phyloP scores from a whole-genome alignment of 2,797 vertebrate genomes.

The Calcarius lapponicus region DNA sequence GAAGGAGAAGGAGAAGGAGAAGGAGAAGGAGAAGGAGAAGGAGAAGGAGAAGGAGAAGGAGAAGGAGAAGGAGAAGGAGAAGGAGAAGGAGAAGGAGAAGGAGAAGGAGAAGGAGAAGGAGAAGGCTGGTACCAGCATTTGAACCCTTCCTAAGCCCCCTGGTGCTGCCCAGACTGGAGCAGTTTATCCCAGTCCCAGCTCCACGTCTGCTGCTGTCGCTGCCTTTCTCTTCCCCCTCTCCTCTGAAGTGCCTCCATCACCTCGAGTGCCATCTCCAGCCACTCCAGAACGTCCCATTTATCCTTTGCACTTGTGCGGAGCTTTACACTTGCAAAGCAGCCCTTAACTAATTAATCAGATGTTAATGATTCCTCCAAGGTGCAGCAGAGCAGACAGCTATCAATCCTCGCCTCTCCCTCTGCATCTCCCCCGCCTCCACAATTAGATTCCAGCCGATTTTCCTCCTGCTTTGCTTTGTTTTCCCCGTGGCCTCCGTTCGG shows the following conservation, averaged over 20 bases:
- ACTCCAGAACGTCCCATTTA: background rate
- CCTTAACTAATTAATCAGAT: conserved; percentile 63
- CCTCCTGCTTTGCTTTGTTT: conserved; percentile 29
- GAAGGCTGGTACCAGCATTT: rapidly evolving
- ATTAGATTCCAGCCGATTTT: conserved; percentile 49
- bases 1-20: background rate
- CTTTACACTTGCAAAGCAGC: conserved; percentile 36
- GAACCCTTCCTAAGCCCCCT: rapidly evolving
- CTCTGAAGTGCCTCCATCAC: background rate
- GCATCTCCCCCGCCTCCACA: conserved; percentile 49
- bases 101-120: background rate
- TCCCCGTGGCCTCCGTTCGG: background rate
- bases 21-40: background rate
- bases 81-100: background rate
- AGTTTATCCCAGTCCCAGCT: background rate
- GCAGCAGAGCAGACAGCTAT: conserved; percentile 60
- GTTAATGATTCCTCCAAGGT: conserved; percentile 66
- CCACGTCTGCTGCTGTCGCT: rapidly evolving
- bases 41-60: background rate
- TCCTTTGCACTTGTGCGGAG: background rate
- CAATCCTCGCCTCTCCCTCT: conserved; percentile 31
- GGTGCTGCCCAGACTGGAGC: background rate
- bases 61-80: background rate
- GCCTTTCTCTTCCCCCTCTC: background rate
- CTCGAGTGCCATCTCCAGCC: background rate